phyloP scores from a whole-genome alignment of 1,140 invertebrate genomes.

The Lepidurus arcticus region DNA sequence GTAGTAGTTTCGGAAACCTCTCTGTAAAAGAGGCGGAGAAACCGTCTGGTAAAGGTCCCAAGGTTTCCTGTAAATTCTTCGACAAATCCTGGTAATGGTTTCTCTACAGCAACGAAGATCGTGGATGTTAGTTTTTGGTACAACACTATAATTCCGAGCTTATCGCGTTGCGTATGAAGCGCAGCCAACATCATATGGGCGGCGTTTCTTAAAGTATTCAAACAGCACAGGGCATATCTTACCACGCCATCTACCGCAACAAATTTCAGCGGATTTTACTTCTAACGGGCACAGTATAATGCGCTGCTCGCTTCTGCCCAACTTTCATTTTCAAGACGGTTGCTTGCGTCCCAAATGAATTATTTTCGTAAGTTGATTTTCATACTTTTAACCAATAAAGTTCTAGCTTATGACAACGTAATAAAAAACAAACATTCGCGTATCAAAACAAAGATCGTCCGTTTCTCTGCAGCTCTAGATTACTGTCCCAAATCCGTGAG shows the following conservation, averaged over 20 bases:
- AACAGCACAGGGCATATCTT: too few species aligned
- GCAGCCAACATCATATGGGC: too few species aligned
- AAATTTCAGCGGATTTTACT: slow-evolving; percentile 56
- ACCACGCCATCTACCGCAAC: slow-evolving; percentile 58
- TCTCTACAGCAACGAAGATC: slow-evolving; percentile 66
- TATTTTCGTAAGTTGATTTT: slow-evolving; percentile 31
- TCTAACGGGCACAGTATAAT: slow-evolving; percentile 66
- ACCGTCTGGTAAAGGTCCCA: slow-evolving; percentile 81
- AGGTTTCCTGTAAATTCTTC: slow-evolving; percentile 63
- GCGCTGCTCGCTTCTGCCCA: slow-evolving; percentile 51
- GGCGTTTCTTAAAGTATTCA: too few species aligned
- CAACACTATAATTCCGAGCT: too few species aligned
- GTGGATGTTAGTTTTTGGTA: too few species aligned
- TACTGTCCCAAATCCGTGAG: too few species aligned
- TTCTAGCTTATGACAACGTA: not conserved
- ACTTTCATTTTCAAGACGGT: slow-evolving; percentile 68
- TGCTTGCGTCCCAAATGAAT: slow-evolving; percentile 78
- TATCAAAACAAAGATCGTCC: too few species aligned
- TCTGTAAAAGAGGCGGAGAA: slow-evolving; percentile 87
- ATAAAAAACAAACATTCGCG: too few species aligned
- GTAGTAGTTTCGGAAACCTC: slow-evolving; percentile 79
- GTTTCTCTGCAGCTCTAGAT: too few species aligned
- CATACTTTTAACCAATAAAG: not conserved
- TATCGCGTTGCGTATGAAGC: too few species aligned
- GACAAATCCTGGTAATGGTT: slow-evolving; percentile 85